Conservation (phyloP, 2,888 invertebrate species). For the Aplocera efformata region DNA sequence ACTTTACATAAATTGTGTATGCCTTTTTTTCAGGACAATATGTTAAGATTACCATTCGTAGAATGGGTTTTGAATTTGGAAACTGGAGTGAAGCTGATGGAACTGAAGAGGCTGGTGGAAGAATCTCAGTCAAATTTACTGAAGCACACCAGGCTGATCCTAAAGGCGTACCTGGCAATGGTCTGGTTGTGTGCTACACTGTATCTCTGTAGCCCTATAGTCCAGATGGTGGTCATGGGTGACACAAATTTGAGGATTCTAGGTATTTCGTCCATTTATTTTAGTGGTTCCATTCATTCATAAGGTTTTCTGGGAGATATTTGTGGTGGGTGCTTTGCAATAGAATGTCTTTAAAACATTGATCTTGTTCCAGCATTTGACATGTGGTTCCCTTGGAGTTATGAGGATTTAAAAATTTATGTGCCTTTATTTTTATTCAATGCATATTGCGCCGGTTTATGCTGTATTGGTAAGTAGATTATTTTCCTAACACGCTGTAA, state of each 20-base stretch:
- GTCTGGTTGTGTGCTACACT: conserved; percentile 53
- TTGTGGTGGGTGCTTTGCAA: too few species aligned
- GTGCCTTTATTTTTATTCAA: conserved; percentile 56
- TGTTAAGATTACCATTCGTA: conserved; percentile 57
- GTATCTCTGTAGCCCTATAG: conserved; percentile 59
- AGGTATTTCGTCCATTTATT: conserved; percentile 40
- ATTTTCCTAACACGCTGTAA: conserved; percentile 1
- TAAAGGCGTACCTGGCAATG: conserved; percentile 50
- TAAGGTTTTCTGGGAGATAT: too few species aligned
- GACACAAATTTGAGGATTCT: conserved; percentile 55
- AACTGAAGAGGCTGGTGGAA: conserved; percentile 49
- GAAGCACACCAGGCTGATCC: conserved; percentile 44
- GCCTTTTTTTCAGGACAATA: conserved; percentile 38
- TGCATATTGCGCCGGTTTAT: conserved; percentile 59
- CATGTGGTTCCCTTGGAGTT: conserved; percentile 72
- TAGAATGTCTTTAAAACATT: too few species aligned
- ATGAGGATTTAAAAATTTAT: conserved; percentile 54
- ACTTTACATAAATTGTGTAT: too few species aligned
- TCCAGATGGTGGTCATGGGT: conserved; percentile 45
- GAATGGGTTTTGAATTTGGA: conserved; percentile 33
- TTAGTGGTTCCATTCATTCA: background rate
- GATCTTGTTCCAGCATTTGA: conserved; percentile 56
- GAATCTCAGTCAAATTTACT: conserved; percentile 49
- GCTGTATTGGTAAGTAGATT: conserved; percentile 54
- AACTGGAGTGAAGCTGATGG: conserved; percentile 36